Evolutionary conservation across 1,140 invertebrate genomes (phyloP), one percentile per base, ranked within the genome.

Genomic region (Cydia amplana): DNA sequence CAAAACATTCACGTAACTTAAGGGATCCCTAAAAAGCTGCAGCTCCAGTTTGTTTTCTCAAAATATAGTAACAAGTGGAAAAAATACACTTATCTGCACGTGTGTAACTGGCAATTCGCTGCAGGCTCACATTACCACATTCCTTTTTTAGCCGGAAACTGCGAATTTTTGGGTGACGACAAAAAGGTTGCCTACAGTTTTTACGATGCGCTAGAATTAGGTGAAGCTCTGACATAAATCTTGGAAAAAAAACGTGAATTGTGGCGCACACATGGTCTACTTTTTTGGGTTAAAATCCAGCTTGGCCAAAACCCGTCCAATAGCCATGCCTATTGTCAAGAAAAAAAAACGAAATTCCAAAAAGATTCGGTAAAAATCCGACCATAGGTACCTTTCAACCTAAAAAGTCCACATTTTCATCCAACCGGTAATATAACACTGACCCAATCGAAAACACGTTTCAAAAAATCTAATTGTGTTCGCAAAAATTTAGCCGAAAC

Each of bases 121-220:
- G 88, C 83, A 82, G 87, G 87, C 83, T 92, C 79, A 89, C 88
- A 89, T 91, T 91, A 89, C 90, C 63, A 80, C 79, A 85, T 82
- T 85, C 82, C 80, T 72, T 90, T 91, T 92, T 91, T 87, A 82
- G 85, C 82, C 88, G 90, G 89, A 92, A 90, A 87, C 83, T 81
- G 87, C 76, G 76, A 83, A 90, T 90, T 91, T 90, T 91, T 87
- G 84, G 76, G 72, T 75, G 81, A 80, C 82, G 81, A 81, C 81
- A 83, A 86, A 88, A 84, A 84, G 79, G n/a, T 23, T 14, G 23
- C 25, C n/a, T 40, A n/a, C 23, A 40, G 65, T 70, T 70, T 70
- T 70, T 70, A 70, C 32, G 3, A 40, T 70, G 16, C 65, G 28
- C n/a, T 18, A 23, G 32, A 70, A 36, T 70, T 70, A 70, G 32